phyloP scores from a whole-genome alignment of 2,113 vertebrate genomes.

The Etheostoma spectabile region DNA sequence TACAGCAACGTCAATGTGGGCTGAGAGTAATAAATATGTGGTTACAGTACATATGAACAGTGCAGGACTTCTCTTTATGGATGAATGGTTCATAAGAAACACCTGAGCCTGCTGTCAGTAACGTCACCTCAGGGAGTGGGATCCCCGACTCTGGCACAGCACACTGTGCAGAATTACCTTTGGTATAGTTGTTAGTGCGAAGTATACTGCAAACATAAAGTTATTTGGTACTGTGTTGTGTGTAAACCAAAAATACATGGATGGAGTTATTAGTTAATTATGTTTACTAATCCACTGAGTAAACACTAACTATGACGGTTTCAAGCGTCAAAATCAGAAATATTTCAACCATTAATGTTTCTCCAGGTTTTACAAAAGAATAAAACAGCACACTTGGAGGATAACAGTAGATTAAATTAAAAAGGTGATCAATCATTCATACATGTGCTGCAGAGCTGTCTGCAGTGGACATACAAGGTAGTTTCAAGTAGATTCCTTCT shows the following conservation, averaged over 20 bases:
- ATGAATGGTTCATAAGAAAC: no score
- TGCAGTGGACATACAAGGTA: neutral
- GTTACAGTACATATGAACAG: no score
- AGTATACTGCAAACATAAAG: neutral
- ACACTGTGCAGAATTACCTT: neutral
- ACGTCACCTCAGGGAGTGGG: neutral
- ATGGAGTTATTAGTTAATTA: neutral
- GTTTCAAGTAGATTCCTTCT: neutral
- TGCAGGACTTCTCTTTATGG: no score
- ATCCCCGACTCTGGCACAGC: neutral
- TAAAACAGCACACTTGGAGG: neutral
- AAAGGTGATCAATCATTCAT: constrained; percentile 14
- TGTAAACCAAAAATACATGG: neutral
- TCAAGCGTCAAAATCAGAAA: neutral
- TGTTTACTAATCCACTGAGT: neutral
- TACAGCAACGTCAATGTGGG: no score
- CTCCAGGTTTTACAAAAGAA: neutral
- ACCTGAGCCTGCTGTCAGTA: neutral
- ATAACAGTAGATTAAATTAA: neutral
- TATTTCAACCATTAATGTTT: neutral
- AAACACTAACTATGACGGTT: constrained; percentile 14
- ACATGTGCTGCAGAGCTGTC: neutral
- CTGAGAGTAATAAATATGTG: no score
- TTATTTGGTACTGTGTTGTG: neutral
- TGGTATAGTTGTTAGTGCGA: neutral